Percentiles rank a stretch among this genome's conserved stretches.
Evolutionary conservation across 1,140 invertebrate species (phyloP).

Genomic region (Galendromus occidentalis): DNA sequence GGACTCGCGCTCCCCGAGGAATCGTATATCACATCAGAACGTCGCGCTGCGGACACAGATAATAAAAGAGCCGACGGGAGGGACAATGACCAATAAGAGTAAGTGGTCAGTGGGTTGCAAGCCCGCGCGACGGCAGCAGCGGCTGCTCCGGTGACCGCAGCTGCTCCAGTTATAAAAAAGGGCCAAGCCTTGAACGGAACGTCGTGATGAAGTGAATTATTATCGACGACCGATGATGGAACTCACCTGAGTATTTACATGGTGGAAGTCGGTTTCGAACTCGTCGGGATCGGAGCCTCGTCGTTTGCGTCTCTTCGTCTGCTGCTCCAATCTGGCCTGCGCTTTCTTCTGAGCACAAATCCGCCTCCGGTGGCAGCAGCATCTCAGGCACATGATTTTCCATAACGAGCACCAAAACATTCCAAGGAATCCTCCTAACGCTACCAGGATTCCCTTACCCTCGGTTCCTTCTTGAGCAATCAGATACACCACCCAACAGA

Average conservation of each 20-base stretch:
- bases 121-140: too few species aligned
- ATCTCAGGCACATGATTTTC: conserved; percentile 9
- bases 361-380: conserved; percentile 1
- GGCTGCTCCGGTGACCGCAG: too few species aligned
- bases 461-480: not conserved
- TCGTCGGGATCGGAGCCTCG: not conserved
- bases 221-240: too few species aligned
- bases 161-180: too few species aligned
- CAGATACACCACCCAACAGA: conserved; percentile 8
- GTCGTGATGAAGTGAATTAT: too few species aligned
- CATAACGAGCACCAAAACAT: not conserved
- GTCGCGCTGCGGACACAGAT: too few species aligned
- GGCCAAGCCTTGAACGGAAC: too few species aligned
- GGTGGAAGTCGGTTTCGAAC: conserved; percentile 5
- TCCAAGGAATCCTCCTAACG: not conserved
- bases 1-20: too few species aligned
- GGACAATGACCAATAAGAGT: too few species aligned
- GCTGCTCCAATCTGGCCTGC: not conserved
- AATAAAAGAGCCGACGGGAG: too few species aligned
- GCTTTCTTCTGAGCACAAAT: conserved; percentile 7
- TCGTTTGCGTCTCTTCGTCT: not conserved
- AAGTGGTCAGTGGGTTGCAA: too few species aligned
- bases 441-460: conserved; percentile 6
- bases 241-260: conserved; percentile 11
- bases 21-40: too few species aligned